Evolutionary conservation across 1,140 invertebrate species (phyloP).

Genomic region (Drosophila mauritiana): DNA sequence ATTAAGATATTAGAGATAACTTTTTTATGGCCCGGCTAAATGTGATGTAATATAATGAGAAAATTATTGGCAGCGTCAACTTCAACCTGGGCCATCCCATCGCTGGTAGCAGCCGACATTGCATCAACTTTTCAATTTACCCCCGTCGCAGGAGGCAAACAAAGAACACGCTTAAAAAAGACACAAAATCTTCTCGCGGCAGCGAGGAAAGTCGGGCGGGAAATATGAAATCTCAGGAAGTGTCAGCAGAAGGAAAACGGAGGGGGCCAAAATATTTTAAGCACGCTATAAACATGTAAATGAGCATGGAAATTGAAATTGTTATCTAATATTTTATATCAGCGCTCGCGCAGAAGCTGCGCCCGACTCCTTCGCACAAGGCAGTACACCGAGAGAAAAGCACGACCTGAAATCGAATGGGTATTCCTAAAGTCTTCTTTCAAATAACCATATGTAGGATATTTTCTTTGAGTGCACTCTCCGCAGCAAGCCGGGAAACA

Average conservation of each 20-base stretch:
- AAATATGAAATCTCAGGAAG: constrained; percentile 70
- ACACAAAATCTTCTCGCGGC: constrained; percentile 61
- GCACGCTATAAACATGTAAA: constrained; percentile 84
- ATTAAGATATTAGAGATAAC: constrained; percentile 71
- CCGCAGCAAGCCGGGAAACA: constrained; percentile 14
- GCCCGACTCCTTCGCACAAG: constrained; percentile 21
- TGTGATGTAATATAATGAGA: constrained; percentile 65
- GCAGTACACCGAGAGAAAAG: constrained; percentile 3
- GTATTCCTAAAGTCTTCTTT: not conserved
- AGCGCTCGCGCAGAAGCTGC: constrained; percentile 62
- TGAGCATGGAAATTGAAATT: constrained; percentile 84
- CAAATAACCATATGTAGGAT: no score
- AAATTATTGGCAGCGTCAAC: constrained; percentile 75
- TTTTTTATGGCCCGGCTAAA: constrained; percentile 56
- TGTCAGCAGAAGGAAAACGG: constrained; percentile 18
- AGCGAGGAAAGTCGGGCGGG: constrained; percentile 8
- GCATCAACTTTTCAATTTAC: constrained; percentile 75
- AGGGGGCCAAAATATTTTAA: constrained; percentile 71
- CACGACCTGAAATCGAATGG: no score
- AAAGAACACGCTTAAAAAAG: constrained; percentile 68
- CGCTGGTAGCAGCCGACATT: constrained; percentile 44
- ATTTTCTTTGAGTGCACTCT: constrained; percentile 12
- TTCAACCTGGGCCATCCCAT: constrained; percentile 23
- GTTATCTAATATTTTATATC: constrained; percentile 84
- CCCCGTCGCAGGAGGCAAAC: constrained; percentile 57